Base-by-base conservation (phyloP, 2,797 vertebrate species). In the Monodelphis domestica region DNA sequence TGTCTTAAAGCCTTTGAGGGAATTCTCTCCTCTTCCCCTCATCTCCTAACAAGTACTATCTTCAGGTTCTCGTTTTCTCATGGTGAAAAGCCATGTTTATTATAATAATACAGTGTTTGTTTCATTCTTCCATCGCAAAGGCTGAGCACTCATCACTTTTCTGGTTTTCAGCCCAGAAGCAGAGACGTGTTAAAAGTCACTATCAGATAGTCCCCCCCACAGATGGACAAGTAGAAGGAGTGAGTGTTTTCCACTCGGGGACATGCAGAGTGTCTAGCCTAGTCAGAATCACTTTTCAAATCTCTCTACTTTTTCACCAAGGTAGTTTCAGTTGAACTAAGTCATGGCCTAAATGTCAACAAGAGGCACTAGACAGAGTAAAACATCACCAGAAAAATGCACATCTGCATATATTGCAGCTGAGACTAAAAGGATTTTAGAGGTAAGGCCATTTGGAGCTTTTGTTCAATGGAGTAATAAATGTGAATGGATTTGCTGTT, bases 221-320 rank as follows among this genome's bases (percentile, higher is more conserved):
- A 91, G 88, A 92, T 96, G 95, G n/a, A 78, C 14, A 93, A 96
- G 14, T 21, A 92, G n/a, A 95, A 96, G 93, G 92, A 95, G 55
- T 96, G 93, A 91, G 70, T 89, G 11, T 97, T 93, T 96, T 28
- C 91, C 92, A 95, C 96, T 95, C 59, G 92, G n/a, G 53, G 96
- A 92, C 54, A 91, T 98, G 95, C n/a, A n/a, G n/a, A n/a, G n/a
- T n/a, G n/a, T n/a, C n/a, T n/a, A n/a, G 97, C 98, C 99, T 98
- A 97, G 98, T 97, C 96, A 95, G 98, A 97, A 84, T 97, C 94
- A 97, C 96, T 97, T 98, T 96, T 38, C 97, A 98, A 97, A 97
- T 98, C 89, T 95, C 97, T 50, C 89, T 98, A 94, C 96, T 97
- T 98, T 98, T 97, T 98, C 96, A 97, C 98, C 96, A 92, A 98